Conservation (phyloP, 2,113 vertebrate genomes). For the Bambusicola thoracicus region DNA sequence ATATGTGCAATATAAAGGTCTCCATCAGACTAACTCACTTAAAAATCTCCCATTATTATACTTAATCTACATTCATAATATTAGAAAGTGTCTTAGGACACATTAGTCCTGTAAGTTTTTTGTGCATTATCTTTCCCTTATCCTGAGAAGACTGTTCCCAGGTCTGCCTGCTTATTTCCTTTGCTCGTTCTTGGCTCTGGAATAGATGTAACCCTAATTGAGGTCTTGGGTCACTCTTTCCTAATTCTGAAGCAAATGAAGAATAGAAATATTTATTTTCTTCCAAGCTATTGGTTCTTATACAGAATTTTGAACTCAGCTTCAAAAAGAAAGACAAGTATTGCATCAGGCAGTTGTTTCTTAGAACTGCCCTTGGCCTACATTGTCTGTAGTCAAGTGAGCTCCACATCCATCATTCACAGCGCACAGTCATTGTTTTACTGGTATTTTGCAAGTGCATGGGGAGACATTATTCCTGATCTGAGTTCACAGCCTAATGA, state of each 20-base stretch:
- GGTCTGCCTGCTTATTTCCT: background rate
- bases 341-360: background rate
- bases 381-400: fast-evolving
- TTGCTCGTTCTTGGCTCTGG: background rate
- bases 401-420: fast-evolving
- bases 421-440: fast-evolving
- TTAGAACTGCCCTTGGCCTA: background rate
- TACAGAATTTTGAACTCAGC: background rate
- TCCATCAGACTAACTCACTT: background rate
- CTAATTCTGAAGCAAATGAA: background rate
- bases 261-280: fast-evolving
- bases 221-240: background rate
- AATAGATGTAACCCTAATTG: background rate
- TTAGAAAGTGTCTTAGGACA: background rate
- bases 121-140: fast-evolving
- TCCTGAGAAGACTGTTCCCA: background rate
- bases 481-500: fast-evolving
- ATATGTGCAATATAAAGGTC: background rate
- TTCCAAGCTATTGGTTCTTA: background rate
- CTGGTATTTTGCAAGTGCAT: fast-evolving
- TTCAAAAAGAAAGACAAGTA: fast-evolving
- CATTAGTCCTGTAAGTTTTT: background rate
- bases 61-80: no score
- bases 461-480: fast-evolving
- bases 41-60: background rate